A percentile compares a stretch with the other conserved stretches of the same genome.
phyloP scores from a whole-genome alignment of 2,888 invertebrate species.

The Dynastes tityus region DNA sequence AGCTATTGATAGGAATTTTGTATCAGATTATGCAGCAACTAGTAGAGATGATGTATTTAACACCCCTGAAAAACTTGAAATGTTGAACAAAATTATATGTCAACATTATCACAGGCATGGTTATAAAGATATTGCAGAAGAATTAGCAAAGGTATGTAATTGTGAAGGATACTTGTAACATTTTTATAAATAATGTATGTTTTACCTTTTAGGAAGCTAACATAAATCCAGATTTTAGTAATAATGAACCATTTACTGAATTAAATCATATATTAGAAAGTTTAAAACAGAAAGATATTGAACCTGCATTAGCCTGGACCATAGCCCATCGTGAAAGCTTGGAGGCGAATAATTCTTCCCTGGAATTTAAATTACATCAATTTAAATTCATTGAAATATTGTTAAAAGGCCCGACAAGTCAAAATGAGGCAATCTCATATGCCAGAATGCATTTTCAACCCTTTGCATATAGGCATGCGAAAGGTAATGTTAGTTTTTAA shows the following conservation, averaged over 20 bases:
- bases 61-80: slow-evolving; percentile 78
- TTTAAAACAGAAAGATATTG: slow-evolving; percentile 85
- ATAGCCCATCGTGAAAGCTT: slow-evolving; percentile 82
- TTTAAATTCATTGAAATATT: slow-evolving; percentile 85
- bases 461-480: slow-evolving; percentile 84
- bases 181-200: neutral
- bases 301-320: slow-evolving; percentile 92
- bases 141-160: slow-evolving; percentile 75
- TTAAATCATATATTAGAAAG: slow-evolving; percentile 92
- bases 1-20: slow-evolving; percentile 95
- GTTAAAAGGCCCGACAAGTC: slow-evolving; percentile 75
- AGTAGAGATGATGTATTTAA: slow-evolving; percentile 87
- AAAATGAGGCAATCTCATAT: slow-evolving; percentile 89
- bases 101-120: slow-evolving; percentile 97
- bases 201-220: slow-evolving; percentile 77
- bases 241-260: slow-evolving; percentile 86
- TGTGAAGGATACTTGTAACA: neutral
- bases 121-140: slow-evolving; percentile 92
- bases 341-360: slow-evolving; percentile 77
- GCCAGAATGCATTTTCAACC: slow-evolving; percentile 88
- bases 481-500: slow-evolving; percentile 71
- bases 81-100: slow-evolving; percentile 91
- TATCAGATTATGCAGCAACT: slow-evolving; percentile 91
- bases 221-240: slow-evolving; percentile 76
- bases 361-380: slow-evolving; percentile 88